Evolutionary conservation across 2,797 vertebrate species (phyloP).

Genomic region (Molossus alvarezi): DNA sequence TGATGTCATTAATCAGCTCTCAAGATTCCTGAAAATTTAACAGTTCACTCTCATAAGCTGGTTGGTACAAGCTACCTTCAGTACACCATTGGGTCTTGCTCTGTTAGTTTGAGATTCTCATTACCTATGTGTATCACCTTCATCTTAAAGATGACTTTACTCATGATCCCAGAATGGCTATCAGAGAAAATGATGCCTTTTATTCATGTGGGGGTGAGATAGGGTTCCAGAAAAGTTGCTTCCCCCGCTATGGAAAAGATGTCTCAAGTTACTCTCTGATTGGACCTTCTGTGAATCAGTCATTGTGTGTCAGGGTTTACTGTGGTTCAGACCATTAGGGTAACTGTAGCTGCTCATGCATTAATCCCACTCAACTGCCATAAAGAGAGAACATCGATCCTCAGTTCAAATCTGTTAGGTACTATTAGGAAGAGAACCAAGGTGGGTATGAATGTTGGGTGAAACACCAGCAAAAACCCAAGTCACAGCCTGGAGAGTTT

Average conservation of each 20-base stretch:
- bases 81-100: rapidly evolving
- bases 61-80: background rate
- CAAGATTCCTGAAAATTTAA: background rate
- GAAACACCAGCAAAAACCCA: background rate
- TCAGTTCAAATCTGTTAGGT: background rate
- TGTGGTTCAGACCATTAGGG: background rate
- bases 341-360: background rate
- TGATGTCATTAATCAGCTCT: background rate
- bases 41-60: background rate
- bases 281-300: background rate
- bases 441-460: background rate
- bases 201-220: background rate
- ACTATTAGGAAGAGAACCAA: background rate
- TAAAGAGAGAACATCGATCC: background rate
- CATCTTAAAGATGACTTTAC: background rate
- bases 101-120: background rate
- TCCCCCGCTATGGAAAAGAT: background rate
- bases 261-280: background rate
- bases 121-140: background rate
- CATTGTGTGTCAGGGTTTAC: background rate
- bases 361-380: background rate
- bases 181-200: background rate
- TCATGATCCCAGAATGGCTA: background rate
- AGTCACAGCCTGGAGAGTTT: background rate
- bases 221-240: background rate